Evolutionary conservation across 2,113 vertebrate genomes (phyloP).

Genomic region (crab-eating macaque (Macaca fascicularis)): DNA sequence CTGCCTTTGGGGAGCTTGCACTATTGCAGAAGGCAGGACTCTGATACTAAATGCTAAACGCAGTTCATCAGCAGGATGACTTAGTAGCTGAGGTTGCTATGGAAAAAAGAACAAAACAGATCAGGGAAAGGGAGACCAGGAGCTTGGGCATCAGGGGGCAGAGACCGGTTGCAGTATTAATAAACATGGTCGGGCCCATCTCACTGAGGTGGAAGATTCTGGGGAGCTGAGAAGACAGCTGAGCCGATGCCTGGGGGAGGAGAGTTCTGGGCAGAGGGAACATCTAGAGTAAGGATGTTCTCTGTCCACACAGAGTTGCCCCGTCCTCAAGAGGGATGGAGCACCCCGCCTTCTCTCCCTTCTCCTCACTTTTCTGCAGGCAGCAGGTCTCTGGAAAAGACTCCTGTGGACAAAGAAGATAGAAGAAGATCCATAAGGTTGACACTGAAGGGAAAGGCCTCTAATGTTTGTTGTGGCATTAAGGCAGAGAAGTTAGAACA

Average conservation of each 20-base stretch:
- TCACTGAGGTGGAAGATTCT: background rate
- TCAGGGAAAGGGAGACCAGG: background rate
- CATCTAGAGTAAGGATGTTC: background rate
- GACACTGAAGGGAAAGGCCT: background rate
- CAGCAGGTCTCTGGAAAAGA: background rate
- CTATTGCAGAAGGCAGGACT: background rate
- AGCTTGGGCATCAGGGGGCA: rapidly evolving
- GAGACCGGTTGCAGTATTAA: background rate
- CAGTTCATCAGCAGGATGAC: background rate
- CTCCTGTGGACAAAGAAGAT: background rate
- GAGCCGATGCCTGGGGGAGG: background rate
- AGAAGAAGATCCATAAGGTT: background rate
- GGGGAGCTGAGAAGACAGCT: background rate
- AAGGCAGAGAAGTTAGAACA: background rate
- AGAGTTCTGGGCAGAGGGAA: background rate
- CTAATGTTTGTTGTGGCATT: background rate
- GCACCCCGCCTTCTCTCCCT: background rate
- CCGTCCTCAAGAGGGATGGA: background rate
- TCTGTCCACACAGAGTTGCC: background rate
- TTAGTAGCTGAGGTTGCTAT: background rate
- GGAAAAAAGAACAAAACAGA: background rate
- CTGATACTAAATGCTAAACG: background rate
- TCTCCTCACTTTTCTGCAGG: background rate
- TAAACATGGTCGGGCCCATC: background rate
- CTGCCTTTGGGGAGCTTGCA: background rate